phyloP scores from a whole-genome alignment of 2,113 vertebrate species.

The Anhinga rufa region DNA sequence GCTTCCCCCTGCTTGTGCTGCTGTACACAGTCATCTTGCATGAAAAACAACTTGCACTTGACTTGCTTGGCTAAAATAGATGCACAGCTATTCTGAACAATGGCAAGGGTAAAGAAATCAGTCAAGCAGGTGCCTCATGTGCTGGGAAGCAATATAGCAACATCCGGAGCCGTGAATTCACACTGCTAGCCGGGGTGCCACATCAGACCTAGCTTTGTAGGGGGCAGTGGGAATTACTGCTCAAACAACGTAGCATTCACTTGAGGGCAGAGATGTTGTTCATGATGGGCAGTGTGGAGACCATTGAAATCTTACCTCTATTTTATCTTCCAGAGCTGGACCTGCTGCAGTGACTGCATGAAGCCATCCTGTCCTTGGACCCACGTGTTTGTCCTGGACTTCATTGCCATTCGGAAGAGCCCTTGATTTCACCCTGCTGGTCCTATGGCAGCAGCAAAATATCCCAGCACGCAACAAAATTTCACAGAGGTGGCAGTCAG shows the following conservation, averaged over 20 bases:
- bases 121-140: not conserved
- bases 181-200: not conserved
- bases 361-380: not conserved
- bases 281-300: not conserved
- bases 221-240: not conserved
- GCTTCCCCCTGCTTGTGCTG: not conserved
- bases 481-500: not conserved
- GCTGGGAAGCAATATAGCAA: not conserved
- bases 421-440: not conserved
- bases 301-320: not conserved
- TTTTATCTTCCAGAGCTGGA: not conserved
- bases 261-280: not conserved
- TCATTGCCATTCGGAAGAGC: not conserved
- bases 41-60: not conserved
- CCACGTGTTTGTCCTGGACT: not conserved
- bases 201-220: not conserved
- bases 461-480: not conserved
- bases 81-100: not conserved
- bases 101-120: slow-evolving; percentile 24
- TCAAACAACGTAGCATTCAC: not conserved
- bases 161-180: not conserved
- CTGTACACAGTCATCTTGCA: not conserved
- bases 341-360: not conserved
- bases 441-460: not conserved
- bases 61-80: not conserved